These are phyloP conservation scores for Vulpes ferrilata DNA, from an alignment of 2,113 vertebrate species.

Conservation along the genomic window DNA sequence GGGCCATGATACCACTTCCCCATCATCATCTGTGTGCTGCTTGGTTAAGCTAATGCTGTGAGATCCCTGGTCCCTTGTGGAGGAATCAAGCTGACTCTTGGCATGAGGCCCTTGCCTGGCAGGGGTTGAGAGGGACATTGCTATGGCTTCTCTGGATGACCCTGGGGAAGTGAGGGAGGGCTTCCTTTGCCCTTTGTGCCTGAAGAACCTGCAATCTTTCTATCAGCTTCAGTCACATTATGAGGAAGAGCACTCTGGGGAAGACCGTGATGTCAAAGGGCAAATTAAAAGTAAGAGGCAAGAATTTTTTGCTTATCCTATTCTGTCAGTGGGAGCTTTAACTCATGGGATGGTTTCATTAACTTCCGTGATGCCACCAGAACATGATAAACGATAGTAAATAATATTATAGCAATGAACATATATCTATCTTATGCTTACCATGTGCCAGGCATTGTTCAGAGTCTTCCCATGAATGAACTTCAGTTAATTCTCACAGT, in stretches of 20 bases:
- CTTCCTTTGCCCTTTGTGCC: slow-evolving; percentile 96
- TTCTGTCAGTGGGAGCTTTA: neutral
- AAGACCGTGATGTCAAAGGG: slow-evolving; percentile 92
- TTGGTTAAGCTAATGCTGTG: neutral
- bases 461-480: neutral
- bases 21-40: neutral
- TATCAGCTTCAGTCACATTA: slow-evolving; percentile 97
- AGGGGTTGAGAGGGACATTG: neutral
- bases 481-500: neutral
- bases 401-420: neutral
- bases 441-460: neutral
- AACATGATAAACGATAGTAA: neutral
- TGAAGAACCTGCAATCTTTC: slow-evolving; percentile 97
- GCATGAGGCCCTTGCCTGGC: slow-evolving; percentile 53
- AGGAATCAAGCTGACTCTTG: slow-evolving; percentile 31
- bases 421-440: neutral
- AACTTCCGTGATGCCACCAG: neutral
- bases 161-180: slow-evolving; percentile 95
- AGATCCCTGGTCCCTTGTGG: neutral
- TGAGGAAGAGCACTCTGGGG: slow-evolving; percentile 95
- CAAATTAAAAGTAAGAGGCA: slow-evolving; percentile 94
- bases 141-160: slow-evolving; percentile 95
- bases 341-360: neutral
- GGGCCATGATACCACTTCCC: neutral
- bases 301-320: no score